These are phyloP conservation scores for Microcebus lehilahytsara DNA, from an alignment of 2,113 vertebrate genomes.

Conservation along the genomic window DNA sequence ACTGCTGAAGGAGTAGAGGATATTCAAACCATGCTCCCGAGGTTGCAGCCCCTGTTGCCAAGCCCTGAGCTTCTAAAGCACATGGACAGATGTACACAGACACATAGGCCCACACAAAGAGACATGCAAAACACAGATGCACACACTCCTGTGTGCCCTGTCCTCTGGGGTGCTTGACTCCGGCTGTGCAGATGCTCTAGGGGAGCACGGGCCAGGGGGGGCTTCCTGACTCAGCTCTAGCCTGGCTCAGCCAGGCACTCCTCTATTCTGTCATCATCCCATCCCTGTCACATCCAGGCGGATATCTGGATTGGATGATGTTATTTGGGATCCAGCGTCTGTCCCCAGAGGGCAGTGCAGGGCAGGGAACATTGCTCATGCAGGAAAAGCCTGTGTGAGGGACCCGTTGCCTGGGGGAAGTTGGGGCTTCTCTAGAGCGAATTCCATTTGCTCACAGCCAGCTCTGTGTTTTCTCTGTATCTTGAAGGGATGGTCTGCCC, in stretches of 20 bases:
- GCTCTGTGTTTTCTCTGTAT: not conserved
- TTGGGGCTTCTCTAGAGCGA: not conserved
- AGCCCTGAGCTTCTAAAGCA: not conserved
- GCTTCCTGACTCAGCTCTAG: not conserved
- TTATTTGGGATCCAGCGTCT: not conserved
- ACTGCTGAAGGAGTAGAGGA: not conserved
- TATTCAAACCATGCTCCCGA: not conserved
- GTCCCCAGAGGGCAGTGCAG: not conserved
- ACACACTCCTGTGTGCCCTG: too few relatives aligned
- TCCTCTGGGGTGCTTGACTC: too few relatives aligned
- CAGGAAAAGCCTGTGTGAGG: not conserved
- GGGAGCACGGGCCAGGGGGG: not conserved
- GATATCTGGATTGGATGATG: not conserved
- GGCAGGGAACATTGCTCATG: too few relatives aligned
- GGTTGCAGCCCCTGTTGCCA: not conserved
- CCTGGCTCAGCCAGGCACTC: not conserved
- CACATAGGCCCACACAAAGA: not conserved
- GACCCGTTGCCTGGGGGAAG: not conserved
- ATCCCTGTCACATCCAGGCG: not conserved
- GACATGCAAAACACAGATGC: not conserved
- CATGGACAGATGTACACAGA: not conserved
- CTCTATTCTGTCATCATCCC: not conserved
- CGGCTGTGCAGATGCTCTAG: not conserved
- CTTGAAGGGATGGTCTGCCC: fast-evolving
- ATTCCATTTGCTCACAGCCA: not conserved